Conservation (phyloP, 92 coral and sea anemone genomes). For the Epizoanthus stellaris region DNA sequence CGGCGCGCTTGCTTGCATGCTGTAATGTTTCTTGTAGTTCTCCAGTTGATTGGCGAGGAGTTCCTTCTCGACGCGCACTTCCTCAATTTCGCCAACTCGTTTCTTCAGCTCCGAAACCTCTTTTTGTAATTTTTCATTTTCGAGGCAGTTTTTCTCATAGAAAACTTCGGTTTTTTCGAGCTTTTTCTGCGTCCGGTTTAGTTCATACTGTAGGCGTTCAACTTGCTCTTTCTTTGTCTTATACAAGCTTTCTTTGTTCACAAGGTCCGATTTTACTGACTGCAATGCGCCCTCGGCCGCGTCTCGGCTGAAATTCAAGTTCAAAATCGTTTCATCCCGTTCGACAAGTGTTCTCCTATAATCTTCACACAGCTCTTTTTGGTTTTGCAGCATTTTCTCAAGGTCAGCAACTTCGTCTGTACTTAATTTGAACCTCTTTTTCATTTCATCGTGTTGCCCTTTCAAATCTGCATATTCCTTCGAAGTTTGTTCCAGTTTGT, state of each 20-base stretch:
- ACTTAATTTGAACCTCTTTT: conserved; percentile 57
- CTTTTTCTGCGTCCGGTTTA: conserved; percentile 64
- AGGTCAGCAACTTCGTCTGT: conserved; percentile 77
- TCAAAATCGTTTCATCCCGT: conserved; percentile 71
- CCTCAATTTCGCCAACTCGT: conserved; percentile 60
- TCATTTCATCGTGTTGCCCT: conserved; percentile 76
- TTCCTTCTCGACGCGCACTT: conserved; percentile 50
- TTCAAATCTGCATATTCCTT: conserved; percentile 66
- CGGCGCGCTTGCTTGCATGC: conserved; percentile 37
- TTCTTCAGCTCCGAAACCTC: conserved; percentile 66
- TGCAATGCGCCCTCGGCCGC: conserved; percentile 73
- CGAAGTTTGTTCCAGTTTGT: conserved; percentile 62
- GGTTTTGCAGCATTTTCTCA: conserved; percentile 80
- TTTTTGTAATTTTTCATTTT: conserved; percentile 75
- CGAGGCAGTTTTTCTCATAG: conserved; percentile 59
- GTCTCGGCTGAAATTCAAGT: conserved; percentile 66
- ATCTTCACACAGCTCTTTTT: conserved; percentile 80
- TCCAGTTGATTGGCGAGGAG: conserved; percentile 58
- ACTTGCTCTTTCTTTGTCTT: conserved; percentile 74
- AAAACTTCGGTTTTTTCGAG: conserved; percentile 67
- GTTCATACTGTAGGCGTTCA: conserved; percentile 68
- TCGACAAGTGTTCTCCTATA: conserved; percentile 53
- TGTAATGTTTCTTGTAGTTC: conserved; percentile 37
- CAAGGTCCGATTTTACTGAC: conserved; percentile 77
- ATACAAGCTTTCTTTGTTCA: conserved; percentile 66